Evolutionary conservation across 2,888 invertebrate species (phyloP), one percentile per base, ranked within the genome.

Genomic region (Pegoplata infirma): DNA sequence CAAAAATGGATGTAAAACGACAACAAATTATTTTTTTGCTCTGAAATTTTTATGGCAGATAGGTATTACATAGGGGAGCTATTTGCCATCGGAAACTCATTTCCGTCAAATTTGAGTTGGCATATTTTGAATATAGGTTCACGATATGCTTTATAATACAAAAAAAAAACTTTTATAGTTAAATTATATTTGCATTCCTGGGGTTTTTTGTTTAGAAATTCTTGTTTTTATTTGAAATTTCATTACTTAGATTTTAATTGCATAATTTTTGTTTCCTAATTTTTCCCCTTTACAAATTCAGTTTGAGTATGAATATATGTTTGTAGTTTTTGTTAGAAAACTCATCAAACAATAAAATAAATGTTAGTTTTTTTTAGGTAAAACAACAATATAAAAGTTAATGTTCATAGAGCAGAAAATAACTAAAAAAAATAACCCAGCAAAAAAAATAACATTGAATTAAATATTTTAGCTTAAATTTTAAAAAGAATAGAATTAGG

Each of bases 241-340:
- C 49, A 69, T 40, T 69, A 69, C 40, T 59, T 25, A 40, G n/a
- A 25, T 14, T 58, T n/a, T 59, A 69, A 69, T 69, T 49, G 40
- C 32, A 19, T 32, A 49, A 68, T 58, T 58, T 49, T 40, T 40
- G 4, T n/a, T 40, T 40, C 2, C 36, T 40, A 40, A n/a, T 40
- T 40, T 40, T 40, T 0, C 10, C 8, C 32, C 5, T 3, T 40
- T n/a, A n/a, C 36, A 12, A n/a, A 25, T 25, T 3, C 5, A 40
- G 14, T 40, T 40, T n/a, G n/a, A 32, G 32, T 32, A 32, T 10
- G 12, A 40, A 40, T 17, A 68, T 56, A 46, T 56, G 40, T 16
- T 28, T 23, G 3, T 3, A 1, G 17, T 40, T 49, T 63, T 63
- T 44, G 44, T 53, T 17, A 32, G 7, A 14, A 23, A 51, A 51